phyloP scores from a whole-genome alignment of 1,140 invertebrate genomes.

The Paraescarpia echinospica region DNA sequence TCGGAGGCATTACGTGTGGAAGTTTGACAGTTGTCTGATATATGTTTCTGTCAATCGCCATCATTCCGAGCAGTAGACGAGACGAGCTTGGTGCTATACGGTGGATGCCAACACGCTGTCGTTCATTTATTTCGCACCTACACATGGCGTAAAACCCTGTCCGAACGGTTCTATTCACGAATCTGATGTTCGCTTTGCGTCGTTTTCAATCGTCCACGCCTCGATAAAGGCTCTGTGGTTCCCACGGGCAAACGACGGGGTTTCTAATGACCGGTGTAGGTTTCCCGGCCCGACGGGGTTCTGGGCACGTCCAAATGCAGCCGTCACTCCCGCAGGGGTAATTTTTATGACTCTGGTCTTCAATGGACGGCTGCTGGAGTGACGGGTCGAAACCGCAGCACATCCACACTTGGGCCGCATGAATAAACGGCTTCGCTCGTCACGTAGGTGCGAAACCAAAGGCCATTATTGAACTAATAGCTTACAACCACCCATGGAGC shows the following conservation, averaged over 20 bases:
- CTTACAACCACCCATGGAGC: too few species aligned
- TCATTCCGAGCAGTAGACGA: too few species aligned
- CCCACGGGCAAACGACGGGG: too few species aligned
- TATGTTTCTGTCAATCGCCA: too few species aligned
- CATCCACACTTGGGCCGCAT: neutral
- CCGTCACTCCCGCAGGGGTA: neutral
- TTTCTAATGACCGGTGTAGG: neutral
- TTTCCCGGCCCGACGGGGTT: conserved; percentile 2
- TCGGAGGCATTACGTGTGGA: too few species aligned
- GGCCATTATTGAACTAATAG: neutral
- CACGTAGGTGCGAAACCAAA: neutral
- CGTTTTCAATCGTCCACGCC: neutral
- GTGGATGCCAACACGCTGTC: neutral
- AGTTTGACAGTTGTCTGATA: too few species aligned
- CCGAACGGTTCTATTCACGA: neutral
- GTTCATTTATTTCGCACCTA: neutral
- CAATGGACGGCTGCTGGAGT: neutral
- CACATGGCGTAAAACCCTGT: neutral
- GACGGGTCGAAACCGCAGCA: neutral
- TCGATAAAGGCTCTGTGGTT: neutral
- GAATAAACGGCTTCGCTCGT: neutral
- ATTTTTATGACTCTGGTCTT: neutral
- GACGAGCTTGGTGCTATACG: neutral
- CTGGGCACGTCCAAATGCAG: neutral
- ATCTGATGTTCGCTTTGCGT: neutral